A percentile compares a stretch with the other conserved stretches of the same genome.
phyloP scores from a whole-genome alignment of 2,797 vertebrate species.

The Chloroceryle amazona region DNA sequence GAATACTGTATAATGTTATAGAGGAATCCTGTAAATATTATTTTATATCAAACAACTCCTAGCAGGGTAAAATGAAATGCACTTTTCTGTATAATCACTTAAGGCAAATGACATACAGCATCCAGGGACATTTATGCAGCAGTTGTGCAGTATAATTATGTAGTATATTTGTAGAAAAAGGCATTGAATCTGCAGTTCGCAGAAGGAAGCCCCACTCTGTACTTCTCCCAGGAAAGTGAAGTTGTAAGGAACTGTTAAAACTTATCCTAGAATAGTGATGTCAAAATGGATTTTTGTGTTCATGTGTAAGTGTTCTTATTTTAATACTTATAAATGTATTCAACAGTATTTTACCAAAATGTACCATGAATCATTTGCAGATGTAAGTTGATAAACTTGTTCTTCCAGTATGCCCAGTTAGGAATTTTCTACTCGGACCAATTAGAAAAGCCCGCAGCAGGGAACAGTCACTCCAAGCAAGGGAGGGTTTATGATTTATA shows the following conservation, averaged over 20 bases:
- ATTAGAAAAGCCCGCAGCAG: background rate
- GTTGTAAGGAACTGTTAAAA: background rate
- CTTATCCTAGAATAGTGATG: background rate
- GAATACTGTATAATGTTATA: background rate
- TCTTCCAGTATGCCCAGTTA: background rate
- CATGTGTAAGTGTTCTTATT: background rate
- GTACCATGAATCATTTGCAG: background rate
- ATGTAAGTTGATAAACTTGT: background rate
- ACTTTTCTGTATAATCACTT: background rate
- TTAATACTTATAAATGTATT: background rate
- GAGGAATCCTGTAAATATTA: background rate
- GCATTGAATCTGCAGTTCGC: background rate
- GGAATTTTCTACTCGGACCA: background rate
- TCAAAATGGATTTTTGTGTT: background rate
- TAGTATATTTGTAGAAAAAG: background rate
- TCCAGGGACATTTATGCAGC: too few relatives aligned
- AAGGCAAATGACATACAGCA: background rate
- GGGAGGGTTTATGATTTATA: background rate
- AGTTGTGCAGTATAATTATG: background rate
- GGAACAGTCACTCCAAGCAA: background rate
- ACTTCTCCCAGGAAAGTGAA: background rate
- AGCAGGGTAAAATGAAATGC: background rate
- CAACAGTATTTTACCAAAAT: background rate
- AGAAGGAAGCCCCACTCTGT: fast-evolving
- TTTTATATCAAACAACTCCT: background rate